Base-by-base conservation (phyloP, 2,888 invertebrate species). In the Drosophila basisetae region DNA sequence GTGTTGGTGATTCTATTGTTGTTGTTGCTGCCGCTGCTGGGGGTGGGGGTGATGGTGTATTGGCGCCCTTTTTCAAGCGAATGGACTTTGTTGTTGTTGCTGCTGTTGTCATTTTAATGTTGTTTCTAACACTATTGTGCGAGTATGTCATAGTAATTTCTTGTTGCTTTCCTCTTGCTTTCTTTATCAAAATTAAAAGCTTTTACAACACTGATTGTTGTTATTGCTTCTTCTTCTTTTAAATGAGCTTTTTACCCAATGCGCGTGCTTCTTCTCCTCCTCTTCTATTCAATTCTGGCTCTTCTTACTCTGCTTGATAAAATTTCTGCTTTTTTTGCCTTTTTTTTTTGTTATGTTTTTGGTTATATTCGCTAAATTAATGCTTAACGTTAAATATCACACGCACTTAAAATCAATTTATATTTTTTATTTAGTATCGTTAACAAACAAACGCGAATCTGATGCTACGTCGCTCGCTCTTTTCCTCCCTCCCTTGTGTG, bases 91-190 rank as follows among this genome's bases (percentile, higher is more conserved):
- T 79, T 83, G 55, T 56, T 56, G 91, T 89, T 81, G 91, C 83
- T 86, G 89, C 90, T 89, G 91, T 91, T 91, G 92, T 92, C 92
- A 92, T 92, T 90, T 91, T 92, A 82, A 93, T 84, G 89, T 93
- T 93, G 83, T 91, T 92, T 89, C 92, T 92, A 92, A 92, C 92
- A 90, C 91, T 92, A 92, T 93, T 93, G 93, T 93, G 93, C 93
- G 93, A 93, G 92, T 93, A 93, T 91, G 93, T 93, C 93, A 93
- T 93, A 91, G 90, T 92, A 86, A 82, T 76, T 82, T 69, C 64
- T 79, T 76, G 35, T 28, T 66, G 58, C 54, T 80, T 67, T 75
- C 74, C 66, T 73, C 75, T 43, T 43, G 78, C 74, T 82, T 84
- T 75, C 66, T 70, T 60, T 61, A 13, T n/a, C 50, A 67, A 80